phyloP scores from a whole-genome alignment of 2,113 vertebrate species.

The Abramis brama region DNA sequence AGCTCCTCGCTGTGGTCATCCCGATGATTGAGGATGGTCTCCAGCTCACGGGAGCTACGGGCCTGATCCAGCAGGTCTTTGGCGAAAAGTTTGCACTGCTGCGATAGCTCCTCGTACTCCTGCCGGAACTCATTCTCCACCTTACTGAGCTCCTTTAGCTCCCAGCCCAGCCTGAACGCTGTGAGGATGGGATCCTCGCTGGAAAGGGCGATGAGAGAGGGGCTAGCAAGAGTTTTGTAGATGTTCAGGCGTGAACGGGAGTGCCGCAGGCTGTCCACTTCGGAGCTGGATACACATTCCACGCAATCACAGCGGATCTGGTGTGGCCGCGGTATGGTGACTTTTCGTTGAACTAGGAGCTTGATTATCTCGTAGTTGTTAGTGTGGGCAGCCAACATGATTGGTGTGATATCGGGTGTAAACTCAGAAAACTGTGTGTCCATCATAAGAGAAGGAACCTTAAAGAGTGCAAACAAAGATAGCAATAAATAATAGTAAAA shows the following conservation, averaged over 20 bases:
- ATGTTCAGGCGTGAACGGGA: conserved; percentile 95
- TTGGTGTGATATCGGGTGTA: conserved; percentile 96
- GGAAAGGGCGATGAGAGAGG: conserved; percentile 95
- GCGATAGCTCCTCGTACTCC: conserved; percentile 97
- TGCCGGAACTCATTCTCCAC: conserved; percentile 98
- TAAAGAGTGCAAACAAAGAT: conserved; percentile 17
- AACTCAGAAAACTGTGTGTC: conserved; percentile 98
- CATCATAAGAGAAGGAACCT: conserved; percentile 98
- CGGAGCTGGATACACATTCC: conserved; percentile 95
- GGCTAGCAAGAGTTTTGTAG: conserved; percentile 95
- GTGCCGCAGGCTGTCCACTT: conserved; percentile 94
- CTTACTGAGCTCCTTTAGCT: conserved; percentile 97
- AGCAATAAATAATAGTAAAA: conserved; percentile 1
- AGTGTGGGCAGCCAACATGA: conserved; percentile 98
- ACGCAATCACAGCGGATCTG: conserved; percentile 97
- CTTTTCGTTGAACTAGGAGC: conserved; percentile 91
- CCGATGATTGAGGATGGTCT: conserved; percentile 96
- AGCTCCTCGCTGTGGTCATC: conserved; percentile 92
- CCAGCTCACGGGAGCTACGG: conserved; percentile 90
- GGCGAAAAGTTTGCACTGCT: conserved; percentile 96
- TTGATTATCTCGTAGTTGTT: conserved; percentile 99
- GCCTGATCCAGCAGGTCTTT: conserved; percentile 98
- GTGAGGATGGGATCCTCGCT: conserved; percentile 87
- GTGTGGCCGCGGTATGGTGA: conserved; percentile 93
- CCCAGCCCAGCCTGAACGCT: conserved; percentile 94